phyloP scores from a whole-genome alignment of 1,140 invertebrate genomes.

The Vanessa atalanta region DNA sequence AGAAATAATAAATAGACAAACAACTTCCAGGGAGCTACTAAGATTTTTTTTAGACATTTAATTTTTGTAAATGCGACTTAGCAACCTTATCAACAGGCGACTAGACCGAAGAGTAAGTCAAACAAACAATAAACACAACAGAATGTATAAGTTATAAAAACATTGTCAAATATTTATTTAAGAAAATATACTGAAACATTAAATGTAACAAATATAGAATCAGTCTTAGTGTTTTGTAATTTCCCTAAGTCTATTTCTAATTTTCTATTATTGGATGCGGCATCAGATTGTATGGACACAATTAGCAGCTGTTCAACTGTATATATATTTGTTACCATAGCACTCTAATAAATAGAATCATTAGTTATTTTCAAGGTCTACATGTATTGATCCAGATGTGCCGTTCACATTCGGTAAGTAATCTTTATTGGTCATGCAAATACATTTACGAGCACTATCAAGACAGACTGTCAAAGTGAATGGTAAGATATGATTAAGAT shows the following conservation, averaged over 20 bases:
- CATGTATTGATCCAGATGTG: neutral
- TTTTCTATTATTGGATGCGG: constrained; percentile 22
- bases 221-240: neutral
- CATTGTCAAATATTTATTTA: neutral
- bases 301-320: constrained; percentile 15
- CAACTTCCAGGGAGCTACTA: too few relatives aligned
- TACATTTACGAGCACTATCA: neutral
- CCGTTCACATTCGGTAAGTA: neutral
- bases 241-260: constrained; percentile 13
- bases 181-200: neutral
- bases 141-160: neutral
- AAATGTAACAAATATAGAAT: neutral
- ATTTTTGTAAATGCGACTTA: too few relatives aligned
- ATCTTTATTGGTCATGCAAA: neutral
- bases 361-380: neutral
- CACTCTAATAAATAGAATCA: constrained; percentile 1
- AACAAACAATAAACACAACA: neutral
- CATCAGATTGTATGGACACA: constrained; percentile 15
- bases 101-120: too few relatives aligned
- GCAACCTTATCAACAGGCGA: too few relatives aligned
- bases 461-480: neutral
- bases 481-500: neutral
- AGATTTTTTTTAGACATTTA: too few relatives aligned
- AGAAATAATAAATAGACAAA: too few relatives aligned
- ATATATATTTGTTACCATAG: neutral